Percentiles rank a stretch among this genome's conserved stretches.
Conservation (phyloP, 2,113 vertebrate species). For the Sebastes schlegelii region DNA sequence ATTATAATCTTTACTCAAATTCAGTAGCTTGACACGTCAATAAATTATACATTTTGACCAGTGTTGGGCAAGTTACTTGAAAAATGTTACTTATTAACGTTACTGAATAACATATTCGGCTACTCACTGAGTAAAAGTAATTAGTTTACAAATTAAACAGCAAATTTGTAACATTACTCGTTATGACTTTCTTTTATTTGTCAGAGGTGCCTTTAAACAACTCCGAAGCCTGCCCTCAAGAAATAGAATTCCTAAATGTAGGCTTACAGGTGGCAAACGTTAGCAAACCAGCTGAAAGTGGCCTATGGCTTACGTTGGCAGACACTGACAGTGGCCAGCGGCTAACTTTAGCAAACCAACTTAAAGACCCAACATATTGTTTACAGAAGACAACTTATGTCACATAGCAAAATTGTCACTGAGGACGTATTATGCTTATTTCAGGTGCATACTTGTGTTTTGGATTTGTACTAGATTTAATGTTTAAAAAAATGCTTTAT, state of each 20-base stretch:
- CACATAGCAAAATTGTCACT: not conserved
- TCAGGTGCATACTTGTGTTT: too few species aligned
- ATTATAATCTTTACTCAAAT: not conserved
- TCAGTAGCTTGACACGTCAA: not conserved
- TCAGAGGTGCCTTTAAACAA: not conserved
- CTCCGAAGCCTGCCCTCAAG: not conserved
- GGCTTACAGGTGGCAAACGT: not conserved
- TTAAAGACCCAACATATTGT: not conserved
- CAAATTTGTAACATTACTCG: not conserved
- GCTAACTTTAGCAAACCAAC: not conserved
- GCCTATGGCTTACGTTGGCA: not conserved
- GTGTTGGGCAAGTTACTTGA: not conserved
- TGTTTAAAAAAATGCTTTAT: too few species aligned
- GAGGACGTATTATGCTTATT: too few species aligned
- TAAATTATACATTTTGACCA: not conserved
- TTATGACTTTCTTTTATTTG: not conserved
- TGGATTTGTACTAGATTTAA: too few species aligned
- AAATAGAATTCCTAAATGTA: not conserved
- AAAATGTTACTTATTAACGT: not conserved
- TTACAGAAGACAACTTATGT: not conserved
- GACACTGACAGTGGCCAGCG: not conserved
- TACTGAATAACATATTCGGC: not conserved
- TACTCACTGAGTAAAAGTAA: not conserved
- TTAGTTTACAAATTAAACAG: not conserved
- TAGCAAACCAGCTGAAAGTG: not conserved